A percentile compares a stretch with the other conserved stretches of the same genome.
Evolutionary conservation across 2,797 vertebrate species (phyloP).

Genomic region (Clamator glandarius): DNA sequence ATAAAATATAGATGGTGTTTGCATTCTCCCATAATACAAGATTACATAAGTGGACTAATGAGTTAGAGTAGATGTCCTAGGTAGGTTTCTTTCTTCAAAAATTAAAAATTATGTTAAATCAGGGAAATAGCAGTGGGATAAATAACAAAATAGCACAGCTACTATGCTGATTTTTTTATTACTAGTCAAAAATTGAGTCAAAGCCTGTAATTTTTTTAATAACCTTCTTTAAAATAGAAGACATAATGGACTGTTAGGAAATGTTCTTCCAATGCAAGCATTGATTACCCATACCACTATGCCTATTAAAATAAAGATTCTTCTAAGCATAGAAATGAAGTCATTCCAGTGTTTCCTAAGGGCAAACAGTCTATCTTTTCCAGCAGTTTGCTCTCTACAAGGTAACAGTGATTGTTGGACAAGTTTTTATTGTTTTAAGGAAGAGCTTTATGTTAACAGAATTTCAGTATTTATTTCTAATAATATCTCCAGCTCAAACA

Average conservation of each 20-base stretch:
- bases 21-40: neutral
- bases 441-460: neutral
- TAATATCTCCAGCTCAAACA: neutral
- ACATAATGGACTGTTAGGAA: slow-evolving; percentile 54
- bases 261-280: slow-evolving; percentile 31
- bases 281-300: slow-evolving; percentile 58
- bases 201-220: slow-evolving; percentile 3
- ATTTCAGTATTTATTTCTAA: neutral
- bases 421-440: neutral
- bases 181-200: slow-evolving; percentile 14
- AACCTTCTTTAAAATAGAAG: slow-evolving; percentile 38
- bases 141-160: neutral
- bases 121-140: neutral
- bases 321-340: slow-evolving; percentile 33
- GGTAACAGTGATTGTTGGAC: neutral
- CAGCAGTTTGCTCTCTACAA: neutral
- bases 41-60: neutral
- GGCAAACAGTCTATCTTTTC: neutral
- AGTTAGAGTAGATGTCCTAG: neutral
- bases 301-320: slow-evolving; percentile 36
- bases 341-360: slow-evolving; percentile 4
- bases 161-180: slow-evolving; percentile 2
- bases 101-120: neutral
- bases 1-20: neutral
- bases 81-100: neutral